Conservation (phyloP, 2,113 vertebrate species). For the Ia io region DNA sequence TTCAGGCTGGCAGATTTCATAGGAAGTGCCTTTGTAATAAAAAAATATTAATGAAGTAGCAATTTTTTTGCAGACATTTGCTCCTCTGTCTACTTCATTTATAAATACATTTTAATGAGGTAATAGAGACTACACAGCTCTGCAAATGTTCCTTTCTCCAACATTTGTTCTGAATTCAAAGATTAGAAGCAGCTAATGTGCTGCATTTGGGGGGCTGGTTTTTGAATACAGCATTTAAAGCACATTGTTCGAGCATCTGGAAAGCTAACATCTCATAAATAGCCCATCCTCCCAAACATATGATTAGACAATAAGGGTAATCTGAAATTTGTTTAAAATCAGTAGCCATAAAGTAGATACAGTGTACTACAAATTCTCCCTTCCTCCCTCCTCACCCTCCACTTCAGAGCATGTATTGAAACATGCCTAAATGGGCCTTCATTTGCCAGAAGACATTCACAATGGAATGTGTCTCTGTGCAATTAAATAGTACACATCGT, state of each 20-base stretch:
- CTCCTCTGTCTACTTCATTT: slow-evolving; percentile 80
- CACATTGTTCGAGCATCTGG: slow-evolving; percentile 86
- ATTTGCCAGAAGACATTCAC: slow-evolving; percentile 67
- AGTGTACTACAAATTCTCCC: slow-evolving; percentile 66
- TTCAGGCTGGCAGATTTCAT: slow-evolving; percentile 76
- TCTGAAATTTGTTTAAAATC: slow-evolving; percentile 80
- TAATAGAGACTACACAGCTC: slow-evolving; percentile 81
- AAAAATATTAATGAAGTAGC: slow-evolving; percentile 85
- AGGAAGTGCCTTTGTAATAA: slow-evolving; percentile 82
- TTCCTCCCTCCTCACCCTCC: slow-evolving; percentile 65
- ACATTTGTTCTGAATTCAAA: slow-evolving; percentile 83
- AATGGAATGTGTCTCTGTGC: slow-evolving; percentile 65
- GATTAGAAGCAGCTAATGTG: slow-evolving; percentile 85
- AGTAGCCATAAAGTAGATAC: slow-evolving; percentile 74
- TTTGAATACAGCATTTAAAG: slow-evolving; percentile 82
- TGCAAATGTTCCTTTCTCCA: slow-evolving; percentile 81
- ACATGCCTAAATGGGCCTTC: slow-evolving; percentile 64
- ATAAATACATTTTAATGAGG: slow-evolving; percentile 84
- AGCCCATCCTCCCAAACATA: slow-evolving; percentile 83
- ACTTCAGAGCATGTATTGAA: slow-evolving; percentile 66
- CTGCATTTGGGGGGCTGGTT: slow-evolving; percentile 77
- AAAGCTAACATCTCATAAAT: slow-evolving; percentile 83
- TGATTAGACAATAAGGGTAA: slow-evolving; percentile 86
- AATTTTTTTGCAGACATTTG: slow-evolving; percentile 79
- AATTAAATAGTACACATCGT: slow-evolving; percentile 72